Evolutionary conservation across 1,140 invertebrate species (phyloP), one percentile per base, ranked within the genome.

Genomic region (Uloborus diversus): DNA sequence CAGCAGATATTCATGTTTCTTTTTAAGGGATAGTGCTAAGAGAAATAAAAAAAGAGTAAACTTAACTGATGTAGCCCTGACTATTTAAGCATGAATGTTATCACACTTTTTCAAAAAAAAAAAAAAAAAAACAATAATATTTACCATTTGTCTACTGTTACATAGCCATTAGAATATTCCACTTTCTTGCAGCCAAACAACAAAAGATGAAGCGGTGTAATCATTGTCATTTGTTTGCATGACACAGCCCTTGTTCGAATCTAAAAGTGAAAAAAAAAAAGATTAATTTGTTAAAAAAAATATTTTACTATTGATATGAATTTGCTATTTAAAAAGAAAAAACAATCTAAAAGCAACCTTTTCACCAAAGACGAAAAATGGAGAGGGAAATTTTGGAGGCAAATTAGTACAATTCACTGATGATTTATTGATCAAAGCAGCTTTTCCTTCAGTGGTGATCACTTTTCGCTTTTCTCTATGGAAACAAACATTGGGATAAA

Each of bases 281-380:
- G n/a, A n/a, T n/a, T n/a, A n/a, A n/a, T n/a, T n/a, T n/a, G n/a
- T n/a, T n/a, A n/a, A n/a, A n/a, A n/a, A n/a, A n/a, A n/a, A n/a
- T n/a, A n/a, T n/a, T n/a, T n/a, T n/a, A n/a, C n/a, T n/a, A n/a
- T n/a, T n/a, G n/a, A n/a, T n/a, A n/a, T n/a, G n/a, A n/a, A n/a
- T n/a, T n/a, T n/a, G n/a, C n/a, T n/a, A n/a, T n/a, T n/a, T n/a
- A n/a, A n/a, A n/a, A n/a, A n/a, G n/a, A n/a, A n/a, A n/a, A n/a
- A n/a, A n/a, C n/a, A 57, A 99, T 96, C 90, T 92, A 80, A 25
- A 85, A 70, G 17, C 20, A 87, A 92, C 91, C 89, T 99, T 99
- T 88, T 99, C 97, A 2, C 96, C 96, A 87, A 99, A 99, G 37
- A 99, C 94, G 86, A 99, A 98, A 85, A 98, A 95, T 3, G 97